A percentile compares a stretch with the other conserved stretches of the same genome.
phyloP scores from a whole-genome alignment of 2,888 invertebrate species.

The Andrena camellia region DNA sequence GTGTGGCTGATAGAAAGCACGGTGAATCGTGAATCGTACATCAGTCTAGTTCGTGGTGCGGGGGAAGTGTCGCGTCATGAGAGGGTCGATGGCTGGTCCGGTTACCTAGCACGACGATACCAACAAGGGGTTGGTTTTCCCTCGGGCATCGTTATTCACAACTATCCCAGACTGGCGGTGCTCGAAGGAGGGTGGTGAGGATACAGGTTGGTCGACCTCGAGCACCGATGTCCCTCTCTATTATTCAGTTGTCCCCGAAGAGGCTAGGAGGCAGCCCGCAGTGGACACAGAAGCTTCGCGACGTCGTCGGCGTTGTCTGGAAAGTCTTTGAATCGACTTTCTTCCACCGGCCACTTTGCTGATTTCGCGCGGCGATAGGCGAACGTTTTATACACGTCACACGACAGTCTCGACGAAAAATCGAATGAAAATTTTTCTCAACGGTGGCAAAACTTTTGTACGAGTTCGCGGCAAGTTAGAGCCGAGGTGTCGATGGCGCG shows the following conservation, averaged over 20 bases:
- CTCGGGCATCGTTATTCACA: constrained; percentile 79
- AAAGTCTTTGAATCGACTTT: constrained; percentile 17
- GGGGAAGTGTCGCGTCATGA: constrained; percentile 46
- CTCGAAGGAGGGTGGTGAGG: constrained; percentile 60
- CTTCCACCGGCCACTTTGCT: constrained; percentile 4
- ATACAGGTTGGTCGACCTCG: constrained; percentile 64
- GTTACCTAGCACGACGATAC: constrained; percentile 49
- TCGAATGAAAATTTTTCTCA: constrained; percentile 1
- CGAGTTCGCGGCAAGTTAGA: neutral
- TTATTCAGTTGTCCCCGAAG: constrained; percentile 72
- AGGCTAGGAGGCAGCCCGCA: constrained; percentile 40
- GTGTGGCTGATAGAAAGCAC: constrained; percentile 51
- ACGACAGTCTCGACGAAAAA: constrained; percentile 5
- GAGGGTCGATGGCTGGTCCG: constrained; percentile 58
- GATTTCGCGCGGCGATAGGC: constrained; percentile 24
- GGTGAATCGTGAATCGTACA: constrained; percentile 26
- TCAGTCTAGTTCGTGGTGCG: constrained; percentile 1
- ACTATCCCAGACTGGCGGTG: constrained; percentile 69
- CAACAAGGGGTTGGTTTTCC: constrained; percentile 70
- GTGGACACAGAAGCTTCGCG: constrained; percentile 22
- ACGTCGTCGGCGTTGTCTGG: constrained; percentile 24
- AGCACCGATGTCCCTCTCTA: constrained; percentile 66
- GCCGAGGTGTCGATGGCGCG: no score
- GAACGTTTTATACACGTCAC: neutral
- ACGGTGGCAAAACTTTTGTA: neutral